Evolutionary conservation across 2,797 vertebrate species (phyloP), one percentile per base, ranked within the genome.

Genomic region (Melanotaenia trifasciata): DNA sequence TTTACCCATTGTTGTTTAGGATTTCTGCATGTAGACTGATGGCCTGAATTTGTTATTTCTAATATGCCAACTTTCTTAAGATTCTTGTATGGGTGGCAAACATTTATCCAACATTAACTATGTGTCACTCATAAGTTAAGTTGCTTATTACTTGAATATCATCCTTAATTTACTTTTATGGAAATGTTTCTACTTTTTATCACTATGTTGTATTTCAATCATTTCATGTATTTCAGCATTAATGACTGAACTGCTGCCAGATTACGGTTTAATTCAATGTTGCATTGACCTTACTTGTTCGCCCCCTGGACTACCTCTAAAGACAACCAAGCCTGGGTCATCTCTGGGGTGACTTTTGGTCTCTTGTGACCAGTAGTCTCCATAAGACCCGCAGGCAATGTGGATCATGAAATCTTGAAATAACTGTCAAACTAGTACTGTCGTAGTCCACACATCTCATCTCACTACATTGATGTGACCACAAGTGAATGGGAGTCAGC

Each of bases 301-400:
- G 85, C 80, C 84, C 84, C 84, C 79, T 83, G 89, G 92, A 90
- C 90, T 92, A 93, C 92, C 89, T 94, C 92, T 92, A 74, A 89
- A 90, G 81, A 85, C 77, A 61, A 84, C 82, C 70, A 71, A 53
- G 72, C 80, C 73, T 65, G 76, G 78, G 66, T 85, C 58, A 60
- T 79, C 74, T 89, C 64, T 84, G 74, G 72, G 78, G 81, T 83
- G 73, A 64, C 47, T 56, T 57, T 75, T 64, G 67, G 64, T 64
- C 67, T 22, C 50, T 74, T 70, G 38, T 67, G 54, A 64, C 67
- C 43, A 67, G 74, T 43, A 38, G 68, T 65, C 78, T 80, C 80
- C 57, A 36, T 74, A 64, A 82, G 80, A 72, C 72, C 58, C 60
- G 14, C 80, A 60, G 86, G 80, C 40, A 11, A 76, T 61, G 53